Evolutionary conservation across 2,888 invertebrate species (phyloP), one percentile per base, ranked within the genome.

Genomic region (Corbicula japonica): DNA sequence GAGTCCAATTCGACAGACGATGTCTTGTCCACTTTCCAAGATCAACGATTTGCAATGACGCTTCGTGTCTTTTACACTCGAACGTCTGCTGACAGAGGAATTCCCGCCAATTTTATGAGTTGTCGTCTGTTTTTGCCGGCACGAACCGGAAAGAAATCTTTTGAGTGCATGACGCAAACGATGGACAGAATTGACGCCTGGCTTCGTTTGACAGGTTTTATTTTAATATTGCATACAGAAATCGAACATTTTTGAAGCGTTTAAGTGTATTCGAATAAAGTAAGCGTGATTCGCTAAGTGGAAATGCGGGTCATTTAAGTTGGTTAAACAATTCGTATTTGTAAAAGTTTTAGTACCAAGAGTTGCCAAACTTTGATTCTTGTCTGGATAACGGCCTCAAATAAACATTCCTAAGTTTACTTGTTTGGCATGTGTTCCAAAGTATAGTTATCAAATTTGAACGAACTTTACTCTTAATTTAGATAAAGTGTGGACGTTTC

Each of bases 171-270:
- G 87, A 76, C 71, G 18, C 77, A 86, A 61, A 88, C 88, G 1
- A 87, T 89, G 86, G 77, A 71, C 5, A 74, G 88, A 50, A 79
- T 89, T 23, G 85, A 84, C 38, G 83, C 81, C 8, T 89, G 88
- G 88, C 68, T 89, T 23, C 70, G 72, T 48, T 56, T 83, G 0
- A 87, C 86, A 50, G 88, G 89, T 85, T 56, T n/a, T 10, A 41
- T 32, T 41, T 18, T 41, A 12, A 18, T n/a, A 10, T 41, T 41
- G 41, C 15, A 12, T 41, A 12, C 41, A 12, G 41, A 41, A 41
- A 41, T 41, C 15, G 41, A 41, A 41, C 15, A 18, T 41, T 41
- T 41, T 41, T 12, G 41, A n/a, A n/a, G n/a, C n/a, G n/a, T n/a
- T n/a, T n/a, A n/a, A n/a, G n/a, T n/a, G n/a, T n/a, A n/a, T n/a